Conservation (phyloP, 2,113 vertebrate genomes). For the Poeciliopsis turrubarensis region DNA sequence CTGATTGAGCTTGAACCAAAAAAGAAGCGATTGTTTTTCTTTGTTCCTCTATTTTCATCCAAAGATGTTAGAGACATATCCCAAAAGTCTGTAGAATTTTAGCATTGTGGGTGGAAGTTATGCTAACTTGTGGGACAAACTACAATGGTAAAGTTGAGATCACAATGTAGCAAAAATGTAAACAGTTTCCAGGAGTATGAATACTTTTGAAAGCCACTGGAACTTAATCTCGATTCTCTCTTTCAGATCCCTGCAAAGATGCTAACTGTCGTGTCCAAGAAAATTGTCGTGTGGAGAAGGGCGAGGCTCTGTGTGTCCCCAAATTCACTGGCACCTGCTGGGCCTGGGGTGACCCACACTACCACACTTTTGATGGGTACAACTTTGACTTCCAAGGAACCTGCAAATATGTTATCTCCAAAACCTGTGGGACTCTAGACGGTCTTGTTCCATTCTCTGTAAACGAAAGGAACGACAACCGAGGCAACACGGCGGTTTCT, state of each 20-base stretch:
- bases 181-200: too few relatives aligned
- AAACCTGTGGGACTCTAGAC: conserved; percentile 63
- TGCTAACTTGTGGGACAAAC: too few relatives aligned
- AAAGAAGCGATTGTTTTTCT: too few relatives aligned
- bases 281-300: conserved; percentile 66
- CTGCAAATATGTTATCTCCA: conserved; percentile 79
- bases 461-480: conserved; percentile 82
- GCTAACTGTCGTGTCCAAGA: conserved; percentile 81
- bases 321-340: conserved; percentile 74
- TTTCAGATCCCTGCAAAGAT: conserved; percentile 81
- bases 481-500: conserved; percentile 77
- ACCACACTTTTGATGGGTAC: conserved; percentile 80
- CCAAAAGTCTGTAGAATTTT: too few relatives aligned
- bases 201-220: background rate
- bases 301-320: conserved; percentile 76
- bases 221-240: background rate
- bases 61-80: too few relatives aligned
- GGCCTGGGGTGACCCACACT: conserved; percentile 83
- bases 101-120: too few relatives aligned
- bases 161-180: too few relatives aligned
- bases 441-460: conserved; percentile 81
- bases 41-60: too few relatives aligned
- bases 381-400: conserved; percentile 85
- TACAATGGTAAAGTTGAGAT: too few relatives aligned
- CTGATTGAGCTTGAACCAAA: too few relatives aligned